Conservation (phyloP, 1,140 invertebrate species). For the Phymastichus coffea region DNA sequence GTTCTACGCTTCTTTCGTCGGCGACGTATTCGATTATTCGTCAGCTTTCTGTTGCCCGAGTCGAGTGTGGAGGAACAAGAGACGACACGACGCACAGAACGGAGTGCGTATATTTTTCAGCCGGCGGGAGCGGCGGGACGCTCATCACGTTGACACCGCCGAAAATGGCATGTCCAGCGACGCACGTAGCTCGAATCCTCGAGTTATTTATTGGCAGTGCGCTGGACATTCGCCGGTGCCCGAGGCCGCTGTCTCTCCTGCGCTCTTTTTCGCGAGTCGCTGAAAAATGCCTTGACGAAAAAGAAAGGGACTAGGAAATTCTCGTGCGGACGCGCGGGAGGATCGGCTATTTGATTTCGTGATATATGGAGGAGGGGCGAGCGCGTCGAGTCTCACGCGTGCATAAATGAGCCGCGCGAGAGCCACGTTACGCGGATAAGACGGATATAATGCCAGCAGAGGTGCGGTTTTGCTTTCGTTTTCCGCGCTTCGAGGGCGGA, state of each 20-base stretch:
- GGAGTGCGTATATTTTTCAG: too few species aligned
- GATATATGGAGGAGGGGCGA: constrained; percentile 18
- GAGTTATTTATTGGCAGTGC: constrained; percentile 38
- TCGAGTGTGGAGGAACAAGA: too few species aligned
- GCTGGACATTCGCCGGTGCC: constrained; percentile 15
- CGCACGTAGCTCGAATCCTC: not conserved
- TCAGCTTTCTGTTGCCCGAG: too few species aligned
- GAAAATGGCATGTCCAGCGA: constrained; percentile 19
- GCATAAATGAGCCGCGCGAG: too few species aligned
- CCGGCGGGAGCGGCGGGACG: too few species aligned
- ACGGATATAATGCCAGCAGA: not conserved
- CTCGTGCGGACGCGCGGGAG: not conserved
- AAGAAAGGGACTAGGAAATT: not conserved
- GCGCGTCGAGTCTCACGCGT: too few species aligned
- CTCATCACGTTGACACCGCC: constrained; percentile 17
- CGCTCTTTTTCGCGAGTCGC: not conserved
- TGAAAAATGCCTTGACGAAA: constrained; percentile 12
- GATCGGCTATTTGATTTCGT: constrained; percentile 15
- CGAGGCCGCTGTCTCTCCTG: constrained; percentile 2
- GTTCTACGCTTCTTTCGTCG: too few species aligned
- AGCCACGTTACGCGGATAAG: too few species aligned
- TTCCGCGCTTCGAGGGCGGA: too few species aligned
- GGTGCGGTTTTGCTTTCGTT: too few species aligned
- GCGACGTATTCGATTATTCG: too few species aligned
- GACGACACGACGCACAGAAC: too few species aligned